phyloP scores from a whole-genome alignment of 2,888 invertebrate genomes.

The Eurytoma adleriae region DNA sequence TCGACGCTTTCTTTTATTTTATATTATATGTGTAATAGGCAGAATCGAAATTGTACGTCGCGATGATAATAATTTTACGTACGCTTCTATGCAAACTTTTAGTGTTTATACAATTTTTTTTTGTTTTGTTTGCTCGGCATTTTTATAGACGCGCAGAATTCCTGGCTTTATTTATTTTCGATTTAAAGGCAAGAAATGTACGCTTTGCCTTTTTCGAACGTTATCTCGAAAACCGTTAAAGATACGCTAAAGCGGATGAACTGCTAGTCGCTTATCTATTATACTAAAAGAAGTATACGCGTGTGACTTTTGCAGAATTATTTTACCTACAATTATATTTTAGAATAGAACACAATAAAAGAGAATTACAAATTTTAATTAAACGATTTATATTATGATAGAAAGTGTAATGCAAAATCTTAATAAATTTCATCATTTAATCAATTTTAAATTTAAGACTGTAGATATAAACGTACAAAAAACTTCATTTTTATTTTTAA shows the following conservation, averaged over 20 bases:
- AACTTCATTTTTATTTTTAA: no score
- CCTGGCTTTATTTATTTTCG: not conserved
- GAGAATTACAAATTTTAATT: no score
- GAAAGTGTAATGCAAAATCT: no score
- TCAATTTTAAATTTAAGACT: no score
- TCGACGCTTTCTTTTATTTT: no score
- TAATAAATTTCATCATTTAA: no score
- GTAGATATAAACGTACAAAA: no score
- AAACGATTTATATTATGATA: no score
- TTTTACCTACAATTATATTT: no score
- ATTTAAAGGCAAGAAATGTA: not conserved
- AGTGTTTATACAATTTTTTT: not conserved
- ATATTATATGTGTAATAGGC: not conserved
- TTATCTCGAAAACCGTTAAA: slow-evolving; percentile 27
- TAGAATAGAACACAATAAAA: no score
- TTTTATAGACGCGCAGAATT: no score
- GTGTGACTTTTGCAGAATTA: no score
- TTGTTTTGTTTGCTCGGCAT: not conserved
- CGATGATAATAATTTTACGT: not conserved
- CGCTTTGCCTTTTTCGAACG: not conserved
- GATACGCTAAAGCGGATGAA: slow-evolving; percentile 3
- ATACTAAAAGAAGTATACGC: not conserved
- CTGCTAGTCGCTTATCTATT: slow-evolving; percentile 12
- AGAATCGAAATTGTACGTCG: not conserved
- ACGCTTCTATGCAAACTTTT: not conserved